These are phyloP conservation scores for Onthophagus sagittarius DNA, from an alignment of 2,888 invertebrate genomes.

Conservation along the genomic window DNA sequence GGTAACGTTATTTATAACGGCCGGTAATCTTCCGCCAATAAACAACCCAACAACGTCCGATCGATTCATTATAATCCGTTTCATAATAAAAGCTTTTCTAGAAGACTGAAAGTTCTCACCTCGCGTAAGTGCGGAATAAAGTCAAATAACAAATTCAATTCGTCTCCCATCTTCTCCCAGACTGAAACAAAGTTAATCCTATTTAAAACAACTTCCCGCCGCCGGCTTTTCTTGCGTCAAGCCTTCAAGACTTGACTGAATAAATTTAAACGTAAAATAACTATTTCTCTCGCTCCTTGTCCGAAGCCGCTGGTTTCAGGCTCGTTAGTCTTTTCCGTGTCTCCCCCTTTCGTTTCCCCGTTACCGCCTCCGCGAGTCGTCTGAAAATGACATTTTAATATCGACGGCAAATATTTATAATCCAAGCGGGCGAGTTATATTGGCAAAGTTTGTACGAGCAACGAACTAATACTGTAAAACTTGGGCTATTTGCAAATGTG, in stretches of 20 bases:
- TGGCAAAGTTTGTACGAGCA: conserved; percentile 30
- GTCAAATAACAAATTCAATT: background rate
- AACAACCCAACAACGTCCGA: background rate
- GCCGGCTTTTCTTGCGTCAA: conserved; percentile 1
- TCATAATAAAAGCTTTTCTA: background rate
- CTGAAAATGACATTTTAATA: conserved; percentile 23
- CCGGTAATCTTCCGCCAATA: background rate
- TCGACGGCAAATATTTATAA: conserved; percentile 25
- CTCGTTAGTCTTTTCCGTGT: background rate
- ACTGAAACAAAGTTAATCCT: background rate
- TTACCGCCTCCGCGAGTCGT: background rate
- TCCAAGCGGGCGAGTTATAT: conserved; percentile 21
- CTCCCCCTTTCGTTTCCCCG: background rate
- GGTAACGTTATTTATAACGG: background rate
- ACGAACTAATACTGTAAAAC: conserved; percentile 29
- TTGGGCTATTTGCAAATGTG: conserved; percentile 37
- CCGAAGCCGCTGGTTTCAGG: background rate
- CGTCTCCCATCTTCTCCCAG: background rate
- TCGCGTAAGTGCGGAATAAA: background rate
- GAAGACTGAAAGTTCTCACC: background rate
- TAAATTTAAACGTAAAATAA: conserved; percentile 6
- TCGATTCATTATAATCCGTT: background rate
- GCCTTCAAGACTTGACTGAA: background rate
- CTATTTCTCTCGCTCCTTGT: conserved; percentile 1
- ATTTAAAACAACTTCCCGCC: background rate